Base-by-base conservation (phyloP, 2,888 invertebrate species). In the Sylvicola cinctus region DNA sequence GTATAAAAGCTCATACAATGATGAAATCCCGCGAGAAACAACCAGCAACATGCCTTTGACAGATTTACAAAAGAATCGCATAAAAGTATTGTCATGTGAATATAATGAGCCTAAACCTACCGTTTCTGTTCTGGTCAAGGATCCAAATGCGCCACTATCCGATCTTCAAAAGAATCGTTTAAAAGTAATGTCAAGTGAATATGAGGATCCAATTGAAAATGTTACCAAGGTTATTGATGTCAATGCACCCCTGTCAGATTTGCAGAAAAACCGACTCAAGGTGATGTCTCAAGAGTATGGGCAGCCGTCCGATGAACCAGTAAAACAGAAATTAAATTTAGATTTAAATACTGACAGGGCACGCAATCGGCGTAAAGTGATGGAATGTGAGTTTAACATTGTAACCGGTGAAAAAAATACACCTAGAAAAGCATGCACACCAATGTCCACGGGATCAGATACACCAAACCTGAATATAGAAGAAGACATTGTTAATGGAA, bases 31-130 rank as follows among this genome's bases (percentile, higher is more conserved):
- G 8, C 4, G 8, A 20, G 20, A 20, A 6, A 8, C 8, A 8
- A n/a, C n/a, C n/a, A 20, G 20, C 20, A 20, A 20, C 8, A 6
- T 8, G 8, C 20, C 20, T 4, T 61, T 71, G 37, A 68, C 62
- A 11, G 68, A 69, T 36, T 70, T 72, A 0, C 54, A 71, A 40
- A 50, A 58, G 33, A 75, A 74, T 44, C 70, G 66, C 49, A 46
- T 67, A 14, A 70, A 63, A 50, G 61, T 29, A 6, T 12, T 29
- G 28, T n/a, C 11, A 10, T 16, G 32, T 15, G 36, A 29, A 20
- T 36, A 20, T 36, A 32, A 13, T 26, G 11, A 20, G 4, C 20
- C 20, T 20, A 8, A n/a, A n/a, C n/a, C n/a, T n/a, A n/a, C n/a
- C n/a, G n/a, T n/a, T n/a, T n/a, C n/a, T n/a, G n/a, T n/a, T n/a